Percentiles rank a stretch among this genome's conserved stretches.
Conservation (phyloP, 1,140 invertebrate species). For the Bombus terrestris region DNA sequence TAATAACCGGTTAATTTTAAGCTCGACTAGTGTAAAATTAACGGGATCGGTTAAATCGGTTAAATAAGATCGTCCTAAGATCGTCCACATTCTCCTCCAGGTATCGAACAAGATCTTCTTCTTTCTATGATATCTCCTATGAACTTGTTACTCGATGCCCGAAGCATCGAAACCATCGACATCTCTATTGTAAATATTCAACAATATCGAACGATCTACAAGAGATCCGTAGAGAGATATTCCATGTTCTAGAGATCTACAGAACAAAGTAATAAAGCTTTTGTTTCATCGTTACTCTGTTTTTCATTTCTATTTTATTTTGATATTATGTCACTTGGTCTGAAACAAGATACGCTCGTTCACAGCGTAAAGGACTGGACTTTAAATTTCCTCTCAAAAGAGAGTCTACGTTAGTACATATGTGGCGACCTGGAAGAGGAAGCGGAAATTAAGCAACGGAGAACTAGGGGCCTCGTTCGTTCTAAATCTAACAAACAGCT, state of each 20-base stretch:
- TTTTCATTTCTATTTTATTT: no score
- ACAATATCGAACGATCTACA: not conserved
- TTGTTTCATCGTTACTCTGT: not conserved
- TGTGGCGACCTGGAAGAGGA: conserved; percentile 1
- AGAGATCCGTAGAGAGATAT: no score
- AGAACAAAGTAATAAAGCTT: not conserved
- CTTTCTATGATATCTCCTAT: no score
- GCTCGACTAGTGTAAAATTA: not conserved
- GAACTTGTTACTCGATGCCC: not conserved
- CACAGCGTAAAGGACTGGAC: not conserved
- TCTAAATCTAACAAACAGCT: conserved; percentile 1
- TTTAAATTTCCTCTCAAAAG: not conserved
- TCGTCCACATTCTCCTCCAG: no score
- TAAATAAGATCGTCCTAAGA: not conserved
- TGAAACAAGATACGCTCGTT: no score
- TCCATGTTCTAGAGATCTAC: not conserved
- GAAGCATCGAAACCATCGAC: not conserved
- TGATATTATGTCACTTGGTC: no score
- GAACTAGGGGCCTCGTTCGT: not conserved
- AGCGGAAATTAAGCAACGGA: conserved; percentile 30
- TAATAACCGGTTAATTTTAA: not conserved
- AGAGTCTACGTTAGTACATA: not conserved
- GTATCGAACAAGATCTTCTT: not conserved
- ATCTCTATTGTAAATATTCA: not conserved
- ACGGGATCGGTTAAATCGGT: not conserved